Evolutionary conservation across 2,113 vertebrate species (phyloP), one percentile per base, ranked within the genome.

Genomic region (Heterocephalus glaber): DNA sequence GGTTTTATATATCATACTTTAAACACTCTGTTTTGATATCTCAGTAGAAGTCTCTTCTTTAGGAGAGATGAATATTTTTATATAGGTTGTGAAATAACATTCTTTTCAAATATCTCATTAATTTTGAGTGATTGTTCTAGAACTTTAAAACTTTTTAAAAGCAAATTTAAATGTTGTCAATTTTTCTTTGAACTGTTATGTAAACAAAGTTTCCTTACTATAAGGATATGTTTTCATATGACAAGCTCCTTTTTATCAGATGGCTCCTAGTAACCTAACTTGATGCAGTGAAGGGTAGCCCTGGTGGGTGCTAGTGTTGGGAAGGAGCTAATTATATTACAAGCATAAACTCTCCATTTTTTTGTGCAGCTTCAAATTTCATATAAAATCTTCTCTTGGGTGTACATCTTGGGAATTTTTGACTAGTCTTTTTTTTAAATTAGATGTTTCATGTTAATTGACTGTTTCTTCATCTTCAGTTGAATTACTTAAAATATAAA

Each of bases 401-500:
- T 89, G 1, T 74, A 5, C 7, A 77, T 89, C 47, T 76, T 89
- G 17, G n/a, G 63, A 70, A 95, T 76, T 86, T 20, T 44, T 70
- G 70, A 61, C 63, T 10, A 63, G 7, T 77, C 44, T 68, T 68
- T 80, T 82, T 80, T 70, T 35, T 38, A 72, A 12, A 58, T 56
- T 88, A 58, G 30, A 19, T 76, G 0, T 77, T 86, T 94, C 33
- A 89, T 89, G 3, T 94, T 87, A 60, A 80, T 47, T 72, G 35
- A 86, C 60, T 92, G 19, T n/a, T 86, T 92, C 20, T 95, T 89
- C 3, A 44, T 83, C 38, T 87, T 94, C 22, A 54, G 4, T 87
- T 93, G 77, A 94, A 56, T 95, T 81, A 61, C 6, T 85, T 90
- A 87, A 88, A 83, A 94, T 92, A 19, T 68, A 80, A 85, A 90